Conservation (phyloP, 1,140 invertebrate species). For the Cataglyphis hispanica region DNA sequence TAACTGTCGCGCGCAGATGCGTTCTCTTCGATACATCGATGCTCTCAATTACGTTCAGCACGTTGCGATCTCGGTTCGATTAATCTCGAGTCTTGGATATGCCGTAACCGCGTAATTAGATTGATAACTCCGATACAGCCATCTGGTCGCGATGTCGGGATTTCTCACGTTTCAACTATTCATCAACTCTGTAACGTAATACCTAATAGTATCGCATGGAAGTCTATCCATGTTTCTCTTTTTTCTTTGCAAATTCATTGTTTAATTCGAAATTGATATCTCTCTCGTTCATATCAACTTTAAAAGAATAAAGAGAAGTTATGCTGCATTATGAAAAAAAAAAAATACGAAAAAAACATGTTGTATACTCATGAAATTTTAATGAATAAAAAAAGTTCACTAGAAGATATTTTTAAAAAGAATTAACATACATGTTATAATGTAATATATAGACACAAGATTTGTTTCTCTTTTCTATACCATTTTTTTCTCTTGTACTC, state of each 20-base stretch:
- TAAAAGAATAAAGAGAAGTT: not conserved
- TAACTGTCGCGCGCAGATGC: slow-evolving; percentile 48
- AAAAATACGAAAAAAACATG: no score
- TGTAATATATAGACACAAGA: not conserved
- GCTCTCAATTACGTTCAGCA: not conserved
- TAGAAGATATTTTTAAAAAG: not conserved
- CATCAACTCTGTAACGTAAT: slow-evolving; percentile 45
- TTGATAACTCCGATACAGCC: slow-evolving; percentile 21
- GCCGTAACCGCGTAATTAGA: slow-evolving; percentile 34
- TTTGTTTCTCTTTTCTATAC: no score
- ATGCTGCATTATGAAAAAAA: no score
- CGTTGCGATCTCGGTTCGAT: slow-evolving; percentile 45
- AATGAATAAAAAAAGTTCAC: not conserved
- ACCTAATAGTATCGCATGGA: not conserved
- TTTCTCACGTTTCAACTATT: slow-evolving; percentile 38
- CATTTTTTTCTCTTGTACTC: no score
- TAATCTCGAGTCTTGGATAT: slow-evolving; percentile 33
- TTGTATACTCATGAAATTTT: not conserved
- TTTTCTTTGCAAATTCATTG: not conserved
- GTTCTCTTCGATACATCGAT: not conserved
- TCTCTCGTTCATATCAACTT: not conserved
- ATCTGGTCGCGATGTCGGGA: not conserved
- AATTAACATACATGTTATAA: not conserved
- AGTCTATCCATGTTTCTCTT: no score
- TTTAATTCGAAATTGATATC: slow-evolving; percentile 6